Evolutionary conservation across 2,113 vertebrate species (phyloP), one percentile per base, ranked within the genome.

Genomic region (Neoarius graeffei): DNA sequence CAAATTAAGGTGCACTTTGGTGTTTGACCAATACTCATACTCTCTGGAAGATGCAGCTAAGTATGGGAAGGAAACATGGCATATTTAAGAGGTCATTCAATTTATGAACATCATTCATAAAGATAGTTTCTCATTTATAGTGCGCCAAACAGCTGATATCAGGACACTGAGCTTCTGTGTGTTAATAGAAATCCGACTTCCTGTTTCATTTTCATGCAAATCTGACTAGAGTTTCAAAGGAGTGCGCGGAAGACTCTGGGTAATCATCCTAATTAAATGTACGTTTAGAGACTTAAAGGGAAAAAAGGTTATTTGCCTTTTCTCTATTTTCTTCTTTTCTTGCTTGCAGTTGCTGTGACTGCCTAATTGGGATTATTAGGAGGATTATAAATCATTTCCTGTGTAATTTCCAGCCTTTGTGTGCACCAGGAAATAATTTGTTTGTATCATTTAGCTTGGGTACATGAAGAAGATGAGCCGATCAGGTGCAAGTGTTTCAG

Each of bases 361-460:
- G 64, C 30, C 81, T 87, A 89, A 89, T 84, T 89, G 81, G 73
- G 60, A 86, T 86, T 81, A 86, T 83, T 89, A 89, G 59, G 64
- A 85, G 87, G 27, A 86, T 77, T 73, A 60, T 60, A 83, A 87
- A 84, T 84, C 42, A 88, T 88, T 88, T 85, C 69, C 66, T 71
- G 80, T 13, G 30, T 85, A 66, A 79, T 79, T 77, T 60, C 54
- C 66, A 54, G 81, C 15, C 42, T 83, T 71, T 71, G 73, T 30
- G 83, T 88, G 66, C 15, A 77, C 69, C 81, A 62, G 15, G n/a
- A 80, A 56, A 54, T 19, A 7, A 52, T 52, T 57, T 48, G 79
- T 71, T 48, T 27, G 69, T 83, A 25, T 50, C 10, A 5, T 64
- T 83, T 64, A 69, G 42, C 66, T 74, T 17, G 48, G n/a, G 27